Evolutionary conservation across 2,113 vertebrate species (phyloP), one percentile per base, ranked within the genome.

Genomic region (Aspiorhynchus laticeps): DNA sequence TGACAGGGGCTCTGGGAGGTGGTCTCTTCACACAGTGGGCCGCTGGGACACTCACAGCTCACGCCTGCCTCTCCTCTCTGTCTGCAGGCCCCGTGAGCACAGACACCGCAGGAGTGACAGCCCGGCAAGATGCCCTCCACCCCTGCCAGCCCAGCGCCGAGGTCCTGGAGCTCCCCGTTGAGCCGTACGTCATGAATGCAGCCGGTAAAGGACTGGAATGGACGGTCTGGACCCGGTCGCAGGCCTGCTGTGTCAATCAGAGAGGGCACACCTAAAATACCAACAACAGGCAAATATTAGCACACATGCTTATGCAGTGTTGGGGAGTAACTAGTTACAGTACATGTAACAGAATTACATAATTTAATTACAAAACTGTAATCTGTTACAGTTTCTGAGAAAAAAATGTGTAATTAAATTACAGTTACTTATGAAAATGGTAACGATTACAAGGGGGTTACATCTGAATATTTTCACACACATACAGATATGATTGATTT

Each of bases 141-240:
- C 83, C 95, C 95, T 0, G 95, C 95, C 0, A 94, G 93, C 36
- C 95, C 93, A 81, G 91, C 87, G 91, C 95, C 96, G 93, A 99
- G 95, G 88, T 99, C 97, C 92, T 99, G 98, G 67, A 96, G 94
- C 88, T 99, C 98, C 0, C 97, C 97, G 76, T 99, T 98, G 93
- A 99, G 97, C 48, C 95, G 94, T 56, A 99, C 97, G 0, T 99
- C 97, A 0, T 98, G 97, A 87, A 99, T 97, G 87, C 98, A 99
- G 75, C 98, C 98, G 0, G 97, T 97, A 85, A 99, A 98, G 59
- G 95, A 94, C 15, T 96, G 97, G 38, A 95, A 95, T 1, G 95
- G 93, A 24, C 97, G 96, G 28, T 99, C 98, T 0, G 95, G 91
- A 6, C 97, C 96, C 31, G 97, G 95, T 74, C 97, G 97, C 63